Evolutionary conservation across 1,140 invertebrate species (phyloP), one percentile per base, ranked within the genome.

Genomic region (Nylanderia fulva): DNA sequence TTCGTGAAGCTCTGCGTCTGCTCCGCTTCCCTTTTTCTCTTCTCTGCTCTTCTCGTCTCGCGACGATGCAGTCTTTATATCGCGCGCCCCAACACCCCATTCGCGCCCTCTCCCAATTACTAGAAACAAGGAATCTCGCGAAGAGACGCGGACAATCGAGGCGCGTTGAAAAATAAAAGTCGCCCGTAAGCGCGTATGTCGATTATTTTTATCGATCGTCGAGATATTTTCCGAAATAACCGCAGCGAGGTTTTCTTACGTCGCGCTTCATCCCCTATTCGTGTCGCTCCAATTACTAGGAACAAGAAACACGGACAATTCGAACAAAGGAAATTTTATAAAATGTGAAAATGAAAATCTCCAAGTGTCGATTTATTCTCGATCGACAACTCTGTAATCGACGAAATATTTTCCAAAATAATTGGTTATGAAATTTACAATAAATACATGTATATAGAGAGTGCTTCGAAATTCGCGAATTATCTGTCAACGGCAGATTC

Each of bases 1-100:
- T 92, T 92, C 91, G 88, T 89, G 87, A 3, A 66, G 33, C 13
- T 88, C 29, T 33, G n/a, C 86, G 89, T 90, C 85, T 85, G 85
- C 85, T 60, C 61, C 48, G 84, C 15, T 63, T 58, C 64, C 69
- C 79, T 61, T 63, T 85, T 66, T n/a, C 45, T 66, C 45, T 24
- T 61, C 69, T 54, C 24, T 42, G 3, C 33, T 1, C 33, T 11
- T 63, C 54, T 74, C 48, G 36, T 33, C 64, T 36, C 11, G 36
- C 58, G 63, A 15, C 84, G 27, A 56, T 27, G 15, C 74, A 42
- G 7, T 39, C 4, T 48, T 18, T 69, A 58, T 74, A 45, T 58
- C 54, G 27, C 27, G 27, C 27, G 27, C 13, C 18, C 18, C 29
- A 27, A 45, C 27, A 64, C 36, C 11, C 60, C 39, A 39, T 3